These are phyloP conservation scores for Pristionchus maxplancki DNA, from an alignment of 2,888 invertebrate genomes.

Conservation along the genomic window DNA sequence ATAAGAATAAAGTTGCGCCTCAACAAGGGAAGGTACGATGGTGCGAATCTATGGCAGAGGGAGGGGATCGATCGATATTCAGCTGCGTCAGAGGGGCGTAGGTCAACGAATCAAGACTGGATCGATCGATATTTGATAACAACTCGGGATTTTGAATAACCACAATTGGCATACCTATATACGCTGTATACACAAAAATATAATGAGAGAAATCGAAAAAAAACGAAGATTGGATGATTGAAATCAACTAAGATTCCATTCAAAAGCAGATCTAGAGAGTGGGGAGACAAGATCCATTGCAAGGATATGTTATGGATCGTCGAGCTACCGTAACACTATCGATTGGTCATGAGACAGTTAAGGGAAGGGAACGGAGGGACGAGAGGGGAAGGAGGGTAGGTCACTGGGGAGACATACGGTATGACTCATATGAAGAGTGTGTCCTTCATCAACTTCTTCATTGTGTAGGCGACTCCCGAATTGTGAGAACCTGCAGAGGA, in stretches of 20 bases:
- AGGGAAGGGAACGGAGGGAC: background rate
- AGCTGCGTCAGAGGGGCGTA: background rate
- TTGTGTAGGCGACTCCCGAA: conserved; percentile 19
- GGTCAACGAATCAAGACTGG: background rate
- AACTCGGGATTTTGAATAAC: conserved; percentile 27
- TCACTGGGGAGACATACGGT: background rate
- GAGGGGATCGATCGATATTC: background rate
- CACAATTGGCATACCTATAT: conserved; percentile 42
- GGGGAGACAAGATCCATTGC: background rate
- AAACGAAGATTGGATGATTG: background rate
- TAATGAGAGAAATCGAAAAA: background rate
- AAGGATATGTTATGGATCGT: background rate
- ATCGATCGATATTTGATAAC: conserved; percentile 34
- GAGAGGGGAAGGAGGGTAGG: background rate
- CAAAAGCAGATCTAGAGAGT: conserved; percentile 6
- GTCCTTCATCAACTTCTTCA: conserved; percentile 43
- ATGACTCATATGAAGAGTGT: conserved; percentile 47
- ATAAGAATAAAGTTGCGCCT: background rate
- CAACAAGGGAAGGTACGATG: background rate
- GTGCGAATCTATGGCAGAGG: background rate
- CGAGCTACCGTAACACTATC: conserved; percentile 2
- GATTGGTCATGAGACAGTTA: background rate
- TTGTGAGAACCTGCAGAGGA: background rate
- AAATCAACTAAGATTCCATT: conserved; percentile 2
- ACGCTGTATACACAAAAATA: conserved; percentile 32